Base-by-base conservation (phyloP, 2,888 invertebrate species). In the Molorchus minor region DNA sequence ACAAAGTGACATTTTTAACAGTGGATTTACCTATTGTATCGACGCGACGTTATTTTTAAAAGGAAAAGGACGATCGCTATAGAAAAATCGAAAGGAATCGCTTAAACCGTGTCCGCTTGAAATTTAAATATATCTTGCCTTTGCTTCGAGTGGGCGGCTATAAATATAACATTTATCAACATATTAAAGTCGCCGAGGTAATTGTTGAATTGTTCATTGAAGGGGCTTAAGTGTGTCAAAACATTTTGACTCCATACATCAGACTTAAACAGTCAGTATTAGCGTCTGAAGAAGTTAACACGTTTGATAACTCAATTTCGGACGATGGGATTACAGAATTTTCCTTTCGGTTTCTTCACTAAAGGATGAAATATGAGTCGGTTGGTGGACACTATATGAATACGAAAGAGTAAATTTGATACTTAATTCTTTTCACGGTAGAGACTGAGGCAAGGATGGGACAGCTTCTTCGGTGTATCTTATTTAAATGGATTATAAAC, bases 201-300 rank as follows among this genome's bases (percentile, higher is more conserved):
- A 59, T 62, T 62, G 56, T 57, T 44, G 56, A 51, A 59, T 64
- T 58, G 64, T 61, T 43, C 36, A 49, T 52, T 56, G 49, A 43
- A 58, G 58, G 56, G 56, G 61, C 35, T 61, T 58, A 62, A 51
- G 29, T 49, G 36, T 65, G 71, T 72, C 72, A 72, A 51, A 72
- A 72, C 67, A 72, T 72, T 72, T 70, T 72, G 72, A 71, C 67
- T 63, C n/a, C 70, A 71, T 72, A 70, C 65, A 65, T 71, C 70
- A 72, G 71, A 62, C 71, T 72, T 72, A 72, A 63, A 56, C 29
- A 47, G 45, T 17, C 46, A 13, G 55, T 36, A 38, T 49, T 49
- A 38, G 51, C 46, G 55, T 30, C 47, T 35, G 36, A 51, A 56
- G 56, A 51, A 56, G 56, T 66, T 55, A 57, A 61, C 61, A 63